Evolutionary conservation across 2,888 invertebrate genomes (phyloP).

Genomic region (Pocota personata): DNA sequence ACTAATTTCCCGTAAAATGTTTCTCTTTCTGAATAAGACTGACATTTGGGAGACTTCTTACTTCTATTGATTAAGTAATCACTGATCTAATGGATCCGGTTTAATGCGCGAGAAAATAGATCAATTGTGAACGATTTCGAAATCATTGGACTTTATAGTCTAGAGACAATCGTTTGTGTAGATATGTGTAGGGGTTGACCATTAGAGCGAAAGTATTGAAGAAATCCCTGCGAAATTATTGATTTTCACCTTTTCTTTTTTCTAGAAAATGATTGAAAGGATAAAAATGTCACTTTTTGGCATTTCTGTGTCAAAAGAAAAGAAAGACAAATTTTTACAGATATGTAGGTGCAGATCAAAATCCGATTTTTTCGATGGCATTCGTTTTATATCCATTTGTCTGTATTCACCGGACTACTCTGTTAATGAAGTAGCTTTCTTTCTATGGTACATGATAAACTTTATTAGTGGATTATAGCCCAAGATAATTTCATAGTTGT

Average conservation of each 20-base stretch:
- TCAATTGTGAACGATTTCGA: background rate
- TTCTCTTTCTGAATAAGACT: background rate
- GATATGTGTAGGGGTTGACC: background rate
- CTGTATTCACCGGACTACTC: too few species aligned
- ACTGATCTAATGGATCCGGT: background rate
- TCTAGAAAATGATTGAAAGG: background rate
- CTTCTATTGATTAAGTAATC: background rate
- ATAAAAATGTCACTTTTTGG: background rate
- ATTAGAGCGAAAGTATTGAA: background rate
- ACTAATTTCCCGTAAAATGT: background rate
- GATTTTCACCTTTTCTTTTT: background rate
- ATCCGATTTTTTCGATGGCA: too few species aligned
- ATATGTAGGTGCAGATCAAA: background rate
- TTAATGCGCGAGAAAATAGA: background rate
- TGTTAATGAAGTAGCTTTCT: too few species aligned
- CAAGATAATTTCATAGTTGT: too few species aligned
- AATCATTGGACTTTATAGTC: background rate
- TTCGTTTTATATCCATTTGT: too few species aligned
- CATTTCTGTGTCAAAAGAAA: background rate
- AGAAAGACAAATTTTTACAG: background rate
- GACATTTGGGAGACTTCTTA: background rate
- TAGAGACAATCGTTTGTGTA: background rate
- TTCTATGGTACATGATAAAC: too few species aligned
- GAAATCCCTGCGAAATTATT: constrained; percentile 5
- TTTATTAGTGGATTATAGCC: too few species aligned